Base-by-base conservation (phyloP, 1,140 invertebrate genomes). In the Drosophila tropicalis region DNA sequence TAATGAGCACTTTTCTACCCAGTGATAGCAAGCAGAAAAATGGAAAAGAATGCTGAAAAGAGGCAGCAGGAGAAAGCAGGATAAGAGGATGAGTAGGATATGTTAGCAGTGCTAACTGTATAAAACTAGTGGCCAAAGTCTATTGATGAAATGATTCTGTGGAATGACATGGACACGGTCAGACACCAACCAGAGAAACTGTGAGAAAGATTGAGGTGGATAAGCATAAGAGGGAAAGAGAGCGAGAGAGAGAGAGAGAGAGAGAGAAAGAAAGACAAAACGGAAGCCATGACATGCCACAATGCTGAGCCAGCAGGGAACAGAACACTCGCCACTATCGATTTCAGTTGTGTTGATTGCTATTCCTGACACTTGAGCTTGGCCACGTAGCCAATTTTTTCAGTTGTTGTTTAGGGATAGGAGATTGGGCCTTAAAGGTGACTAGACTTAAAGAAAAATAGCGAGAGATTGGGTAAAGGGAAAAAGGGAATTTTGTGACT, bases 1-100 rank as follows among this genome's bases (percentile, higher is more conserved):
- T 86, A 86, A 86, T 86, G 80, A 83, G 83, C 72, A 80, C 72
- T 77, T 81, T 79, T 61, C 67, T 19, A 68, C 22, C 62, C 64
- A 39, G 44, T 15, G 5, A 32, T 22, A 54, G 40, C 57, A 62
- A 61, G 40, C n/a, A 61, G 9, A 12, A 29, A 62, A 36, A 56
- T 5, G 39, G 15, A 36, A 39, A 29, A 12, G 25, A 44, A 22
- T 7, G 25, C 19, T 60, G 7, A 39, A 55, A 61, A 1, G 4
- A 41, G 32, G 22, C 5, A 5, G 29, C 0, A 5, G 29, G 5
- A 1, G 5, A 6, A 29, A 29, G 19, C 39, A 9, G 29, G n/a
- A 60, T 44, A 17, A 40, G 62, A 36, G n/a, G 12, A 56, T 34
- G 32, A 15, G 29, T 9, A 32, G 68, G 32, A 54, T 62, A 62